Evolutionary conservation across 1,140 invertebrate genomes (phyloP).

Genomic region (Lucilia cuprina): DNA sequence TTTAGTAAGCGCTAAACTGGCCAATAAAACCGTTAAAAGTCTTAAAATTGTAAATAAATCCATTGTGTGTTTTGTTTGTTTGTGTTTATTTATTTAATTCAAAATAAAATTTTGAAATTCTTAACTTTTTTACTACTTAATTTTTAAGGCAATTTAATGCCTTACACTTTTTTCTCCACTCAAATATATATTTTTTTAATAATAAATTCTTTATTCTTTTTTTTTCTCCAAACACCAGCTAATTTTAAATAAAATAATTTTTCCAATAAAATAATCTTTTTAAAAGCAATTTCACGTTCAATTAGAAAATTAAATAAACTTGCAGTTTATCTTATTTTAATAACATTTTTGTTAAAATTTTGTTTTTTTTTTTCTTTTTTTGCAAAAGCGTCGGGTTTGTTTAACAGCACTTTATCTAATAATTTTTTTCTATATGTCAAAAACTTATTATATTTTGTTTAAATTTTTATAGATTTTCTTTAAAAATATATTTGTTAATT

Average conservation of each 20-base stretch:
- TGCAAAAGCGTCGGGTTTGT: neutral
- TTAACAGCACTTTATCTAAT: neutral
- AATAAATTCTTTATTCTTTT: no score
- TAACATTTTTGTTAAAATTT: neutral
- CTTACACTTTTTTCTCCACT: no score
- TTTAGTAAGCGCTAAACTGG: conserved; percentile 47
- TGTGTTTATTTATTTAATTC: neutral
- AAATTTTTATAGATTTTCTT: conserved; percentile 2
- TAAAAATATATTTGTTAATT: neutral
- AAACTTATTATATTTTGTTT: neutral
- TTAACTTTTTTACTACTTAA: no score
- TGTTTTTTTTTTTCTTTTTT: neutral
- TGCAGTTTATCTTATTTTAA: neutral
- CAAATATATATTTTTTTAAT: no score
- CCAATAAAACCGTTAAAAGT: conserved; percentile 52
- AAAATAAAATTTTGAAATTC: neutral
- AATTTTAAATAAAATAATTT: no score
- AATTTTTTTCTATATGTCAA: no score
- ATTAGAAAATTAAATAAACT: neutral
- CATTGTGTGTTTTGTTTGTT: conserved; percentile 43
- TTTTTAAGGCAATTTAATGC: no score
- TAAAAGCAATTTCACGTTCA: conserved; percentile 27
- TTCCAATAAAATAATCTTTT: neutral
- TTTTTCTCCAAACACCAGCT: no score
- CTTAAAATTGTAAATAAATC: conserved; percentile 54